Percentiles rank a stretch among this genome's conserved stretches.
phyloP scores from a whole-genome alignment of 2,113 vertebrate genomes.

The Cavia porcellus region DNA sequence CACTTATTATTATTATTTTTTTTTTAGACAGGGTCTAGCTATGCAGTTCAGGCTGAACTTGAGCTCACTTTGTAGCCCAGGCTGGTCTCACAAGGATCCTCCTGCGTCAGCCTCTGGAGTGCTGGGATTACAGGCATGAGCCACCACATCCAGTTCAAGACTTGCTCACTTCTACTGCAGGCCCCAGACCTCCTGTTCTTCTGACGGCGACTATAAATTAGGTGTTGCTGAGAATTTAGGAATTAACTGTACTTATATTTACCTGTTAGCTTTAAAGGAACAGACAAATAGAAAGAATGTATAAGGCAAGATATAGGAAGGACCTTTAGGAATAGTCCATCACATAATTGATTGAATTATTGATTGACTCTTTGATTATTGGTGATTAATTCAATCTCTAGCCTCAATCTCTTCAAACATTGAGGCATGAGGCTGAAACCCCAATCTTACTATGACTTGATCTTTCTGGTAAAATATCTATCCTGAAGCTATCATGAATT shows the following conservation, averaged over 20 bases:
- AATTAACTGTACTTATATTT: neutral
- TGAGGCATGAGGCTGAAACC: neutral
- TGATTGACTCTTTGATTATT: neutral
- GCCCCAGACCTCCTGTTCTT: neutral
- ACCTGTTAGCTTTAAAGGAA: neutral
- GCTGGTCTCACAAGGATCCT: too few relatives aligned
- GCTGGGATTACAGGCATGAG: too few relatives aligned
- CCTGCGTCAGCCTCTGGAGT: too few relatives aligned
- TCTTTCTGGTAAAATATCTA: neutral
- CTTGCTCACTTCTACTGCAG: neutral
- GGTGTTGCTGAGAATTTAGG: neutral
- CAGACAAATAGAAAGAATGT: neutral
- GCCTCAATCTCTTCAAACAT: neutral
- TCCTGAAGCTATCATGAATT: neutral
- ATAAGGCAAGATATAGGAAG: neutral
- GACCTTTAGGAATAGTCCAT: neutral
- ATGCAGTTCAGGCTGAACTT: too few relatives aligned
- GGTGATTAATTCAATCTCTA: neutral
- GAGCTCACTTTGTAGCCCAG: too few relatives aligned
- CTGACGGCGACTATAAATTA: neutral
- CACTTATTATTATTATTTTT: too few relatives aligned
- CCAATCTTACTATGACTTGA: neutral
- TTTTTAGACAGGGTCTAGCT: too few relatives aligned
- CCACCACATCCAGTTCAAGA: too few relatives aligned
- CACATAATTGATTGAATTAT: neutral